These are phyloP conservation scores for Drosophila willistoni DNA, from an alignment of 1,140 invertebrate species.

Conservation along the genomic window DNA sequence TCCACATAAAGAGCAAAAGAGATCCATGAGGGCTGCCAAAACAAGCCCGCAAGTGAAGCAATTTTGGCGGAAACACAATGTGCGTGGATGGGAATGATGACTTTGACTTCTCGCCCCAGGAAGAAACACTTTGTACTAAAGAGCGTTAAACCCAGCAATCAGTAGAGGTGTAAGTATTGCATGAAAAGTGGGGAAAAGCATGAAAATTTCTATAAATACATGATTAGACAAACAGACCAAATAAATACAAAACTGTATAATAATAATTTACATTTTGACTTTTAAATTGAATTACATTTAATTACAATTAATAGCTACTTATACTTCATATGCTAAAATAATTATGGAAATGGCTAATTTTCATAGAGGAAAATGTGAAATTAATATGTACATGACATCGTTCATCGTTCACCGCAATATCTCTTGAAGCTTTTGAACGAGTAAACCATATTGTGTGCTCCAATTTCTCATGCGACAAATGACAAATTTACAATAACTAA, in stretches of 20 bases:
- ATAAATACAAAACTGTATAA: no score
- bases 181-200: not conserved
- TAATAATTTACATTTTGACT: not conserved
- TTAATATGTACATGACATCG: constrained; percentile 40
- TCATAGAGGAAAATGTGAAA: constrained; percentile 11
- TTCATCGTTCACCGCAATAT: constrained; percentile 19
- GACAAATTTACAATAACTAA: constrained; percentile 79
- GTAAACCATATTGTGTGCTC: constrained; percentile 19
- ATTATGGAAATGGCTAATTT: constrained; percentile 31
- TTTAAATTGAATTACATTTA: not conserved
- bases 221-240: not conserved
- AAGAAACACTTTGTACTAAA: constrained; percentile 13
- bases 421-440: constrained; percentile 7
- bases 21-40: constrained; percentile 35
- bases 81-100: constrained; percentile 6
- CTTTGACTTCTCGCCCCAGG: constrained; percentile 12
- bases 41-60: constrained; percentile 52
- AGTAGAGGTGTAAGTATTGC: not conserved
- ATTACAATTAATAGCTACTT: not conserved
- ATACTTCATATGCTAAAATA: not conserved
- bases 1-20: constrained; percentile 20
- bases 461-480: constrained; percentile 26
- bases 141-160: constrained; percentile 16
- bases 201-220: not conserved
- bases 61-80: constrained; percentile 52